Evolutionary conservation across 2,888 invertebrate species (phyloP), one percentile per base, ranked within the genome.

Genomic region (Cataglyphis cursor): DNA sequence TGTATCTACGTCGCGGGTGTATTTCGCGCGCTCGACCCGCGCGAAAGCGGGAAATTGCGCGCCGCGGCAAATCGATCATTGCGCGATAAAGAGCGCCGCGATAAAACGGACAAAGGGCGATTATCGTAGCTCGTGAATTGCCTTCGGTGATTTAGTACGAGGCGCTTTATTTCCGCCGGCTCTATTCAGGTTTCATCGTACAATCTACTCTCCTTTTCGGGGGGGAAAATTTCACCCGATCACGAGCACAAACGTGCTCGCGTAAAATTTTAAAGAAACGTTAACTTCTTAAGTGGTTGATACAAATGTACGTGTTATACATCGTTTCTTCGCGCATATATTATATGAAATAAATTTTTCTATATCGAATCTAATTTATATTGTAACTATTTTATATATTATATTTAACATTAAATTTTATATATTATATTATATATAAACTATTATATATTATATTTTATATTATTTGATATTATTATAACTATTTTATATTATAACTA

Each of bases 31-130:
- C 44, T 41, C 83, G 80, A 41, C 85, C 68, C 82, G 85, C 81
- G 88, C 82, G 84, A 88, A 87, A 85, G 85, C 83, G 86, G 90
- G 85, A 90, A 89, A 90, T 89, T 86, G 85, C 89, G 84, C 87
- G 89, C 90, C 89, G 89, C 84, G 80, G 86, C 85, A 83, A 75
- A 89, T 90, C 89, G 90, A 89, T 89, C 88, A 85, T 85, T 87
- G 85, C 83, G 81, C 78, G 85, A 85, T 81, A 83, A 84, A 81
- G 90, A 76, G 73, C 73, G 78, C 80, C 76, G 80, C 73, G 83
- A 83, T 84, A 86, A 86, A 90, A 74, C 85, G 66, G 80, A 83
- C 70, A 82, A 81, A 64, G 83, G 82, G 86, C 87, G 87, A 88
- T 90, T 88, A 85, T 75, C 65, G 66, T 84, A 48, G 87, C 85